Evolutionary conservation across 2,888 invertebrate species (phyloP).

Genomic region (Tanypteryx hageni): DNA sequence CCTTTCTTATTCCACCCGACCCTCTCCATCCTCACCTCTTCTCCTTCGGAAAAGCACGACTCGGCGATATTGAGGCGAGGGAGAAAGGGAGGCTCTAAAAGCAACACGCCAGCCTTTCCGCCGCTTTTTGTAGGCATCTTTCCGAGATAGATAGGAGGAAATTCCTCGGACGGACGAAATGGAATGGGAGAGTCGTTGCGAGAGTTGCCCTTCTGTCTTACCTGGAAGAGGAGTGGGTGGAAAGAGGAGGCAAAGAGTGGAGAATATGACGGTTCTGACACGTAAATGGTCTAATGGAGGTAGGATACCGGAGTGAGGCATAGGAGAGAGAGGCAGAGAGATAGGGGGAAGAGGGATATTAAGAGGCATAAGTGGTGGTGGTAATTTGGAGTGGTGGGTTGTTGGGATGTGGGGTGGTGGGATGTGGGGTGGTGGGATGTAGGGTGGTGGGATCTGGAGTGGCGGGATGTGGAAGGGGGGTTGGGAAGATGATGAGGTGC

Average conservation of each 20-base stretch:
- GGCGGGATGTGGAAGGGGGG: not conserved
- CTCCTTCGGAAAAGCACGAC: not conserved
- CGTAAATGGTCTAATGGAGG: not conserved
- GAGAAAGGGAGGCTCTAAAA: not conserved
- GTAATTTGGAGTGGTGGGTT: not conserved
- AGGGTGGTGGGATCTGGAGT: not conserved
- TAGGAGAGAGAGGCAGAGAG: not conserved
- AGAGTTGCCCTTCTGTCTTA: constrained; percentile 23
- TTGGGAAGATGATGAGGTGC: not conserved
- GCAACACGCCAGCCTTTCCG: not conserved
- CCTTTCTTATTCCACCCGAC: not conserved
- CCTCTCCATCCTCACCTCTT: not conserved
- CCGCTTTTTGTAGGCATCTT: not conserved
- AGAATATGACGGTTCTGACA: constrained; percentile 12
- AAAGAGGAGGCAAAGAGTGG: not conserved
- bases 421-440: not conserved
- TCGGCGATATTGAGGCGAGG: constrained; percentile 8
- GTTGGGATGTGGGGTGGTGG: no score
- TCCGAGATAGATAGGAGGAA: not conserved
- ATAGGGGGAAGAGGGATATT: not conserved
- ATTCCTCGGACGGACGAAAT: not conserved
- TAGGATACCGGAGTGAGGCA: not conserved
- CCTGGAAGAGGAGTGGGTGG: not conserved
- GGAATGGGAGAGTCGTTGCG: not conserved
- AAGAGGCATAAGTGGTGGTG: not conserved